Base-by-base conservation (phyloP, 2,113 vertebrate genomes). In the Holacanthus passer region DNA sequence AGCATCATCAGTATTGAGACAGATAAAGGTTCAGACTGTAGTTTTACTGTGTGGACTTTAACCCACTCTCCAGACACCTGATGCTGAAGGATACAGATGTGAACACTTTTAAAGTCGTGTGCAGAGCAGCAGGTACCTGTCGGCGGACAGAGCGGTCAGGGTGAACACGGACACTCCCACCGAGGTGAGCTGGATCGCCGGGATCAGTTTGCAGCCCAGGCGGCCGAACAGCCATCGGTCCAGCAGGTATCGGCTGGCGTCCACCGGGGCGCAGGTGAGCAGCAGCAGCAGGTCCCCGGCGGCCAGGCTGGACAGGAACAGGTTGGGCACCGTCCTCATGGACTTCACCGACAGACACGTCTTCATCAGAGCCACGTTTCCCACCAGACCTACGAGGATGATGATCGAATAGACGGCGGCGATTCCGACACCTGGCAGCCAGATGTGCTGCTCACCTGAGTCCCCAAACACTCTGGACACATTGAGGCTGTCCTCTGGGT, bases 151-250 rank as follows among this genome's bases (percentile, higher is more conserved):
- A 27, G 97, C 97, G 0, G 97, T 99, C 65, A 99, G 96, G 0
- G 98, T 99, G 87, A 99, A 99, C 84, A 99, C 98, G 22, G 98
- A 99, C 66, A 99, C 97, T 70, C 98, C 98, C 19, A 99, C 97
- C 0, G 98, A 99, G 55, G 97, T 99, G 19, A 99, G 96, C 92
- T 99, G 98, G 79, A 99, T 97, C 88, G 98, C 98, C 58, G 98
- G 96, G 67, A 99, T 98, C 77, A 99, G 94, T 89, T 99, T 99
- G 93, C 98, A 99, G 11, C 98, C 98, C 2, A 96, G 90, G 63
- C 97, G 95, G 29, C 98, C 98, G 2, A 99, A 99, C 1, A 99
- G 92, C 98, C 98, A 99, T 86, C 96, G 91, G 0, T 98, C 96
- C 76, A 96, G 95, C 67, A 99, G 93, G 91, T 96, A 99, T 66